Evolutionary conservation across 2,888 invertebrate species (phyloP).

Genomic region (Drosophila melanocephala): DNA sequence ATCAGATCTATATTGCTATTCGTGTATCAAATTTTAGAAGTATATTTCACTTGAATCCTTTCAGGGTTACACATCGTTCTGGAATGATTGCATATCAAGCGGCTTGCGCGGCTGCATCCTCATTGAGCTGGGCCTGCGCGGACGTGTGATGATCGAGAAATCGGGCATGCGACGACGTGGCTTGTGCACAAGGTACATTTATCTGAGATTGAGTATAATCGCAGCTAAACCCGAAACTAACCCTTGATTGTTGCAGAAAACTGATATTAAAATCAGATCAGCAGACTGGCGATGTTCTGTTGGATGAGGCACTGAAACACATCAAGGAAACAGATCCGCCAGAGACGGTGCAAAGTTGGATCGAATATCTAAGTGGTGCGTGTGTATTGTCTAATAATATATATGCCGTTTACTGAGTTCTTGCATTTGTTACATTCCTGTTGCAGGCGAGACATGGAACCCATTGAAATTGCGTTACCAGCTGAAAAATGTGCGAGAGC

Average conservation of each 20-base stretch:
- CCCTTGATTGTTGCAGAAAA: slow-evolving; percentile 86
- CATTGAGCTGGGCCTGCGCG: slow-evolving; percentile 97
- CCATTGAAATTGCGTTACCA: slow-evolving; percentile 99
- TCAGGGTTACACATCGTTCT: slow-evolving; percentile 99
- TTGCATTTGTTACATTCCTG: not conserved
- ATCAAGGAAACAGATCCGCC: slow-evolving; percentile 99
- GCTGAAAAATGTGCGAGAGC: slow-evolving; percentile 98
- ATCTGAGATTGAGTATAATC: not conserved
- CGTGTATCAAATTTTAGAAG: not conserved
- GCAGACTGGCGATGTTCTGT: slow-evolving; percentile 98
- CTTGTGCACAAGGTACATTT: slow-evolving; percentile 91
- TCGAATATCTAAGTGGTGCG: slow-evolving; percentile 99
- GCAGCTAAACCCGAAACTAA: not conserved
- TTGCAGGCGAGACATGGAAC: slow-evolving; percentile 98
- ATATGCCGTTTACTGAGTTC: not conserved
- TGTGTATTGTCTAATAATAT: not conserved
- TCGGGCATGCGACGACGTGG: slow-evolving; percentile 98
- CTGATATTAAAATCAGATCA: slow-evolving; percentile 93
- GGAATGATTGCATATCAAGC: slow-evolving; percentile 99
- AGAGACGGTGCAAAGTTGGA: slow-evolving; percentile 99
- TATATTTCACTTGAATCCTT: slow-evolving; percentile 36
- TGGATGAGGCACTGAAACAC: slow-evolving; percentile 98
- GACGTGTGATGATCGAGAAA: slow-evolving; percentile 97
- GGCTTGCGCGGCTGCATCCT: slow-evolving; percentile 99
- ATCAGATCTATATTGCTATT: not conserved